Base-by-base conservation (phyloP, 2,888 invertebrate genomes). In the Biston stratarius region DNA sequence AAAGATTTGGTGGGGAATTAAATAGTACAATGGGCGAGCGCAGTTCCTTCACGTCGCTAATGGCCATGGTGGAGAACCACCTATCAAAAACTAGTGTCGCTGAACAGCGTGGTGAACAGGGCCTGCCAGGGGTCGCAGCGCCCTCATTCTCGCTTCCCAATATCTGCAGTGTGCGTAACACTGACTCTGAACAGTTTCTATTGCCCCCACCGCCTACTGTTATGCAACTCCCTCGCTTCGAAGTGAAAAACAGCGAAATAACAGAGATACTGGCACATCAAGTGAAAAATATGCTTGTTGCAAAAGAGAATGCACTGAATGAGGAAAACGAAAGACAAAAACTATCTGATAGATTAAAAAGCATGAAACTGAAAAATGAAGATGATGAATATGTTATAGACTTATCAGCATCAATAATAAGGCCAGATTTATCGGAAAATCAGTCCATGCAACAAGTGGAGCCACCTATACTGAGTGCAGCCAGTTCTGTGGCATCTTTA, bases 231-330 rank as follows among this genome's bases (percentile, higher is more conserved):
- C 89, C 91, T 5, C 80, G 82, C 3, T 80, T 89, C 36, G 70
- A 72, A 40, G 69, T 79, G 6, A 81, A 79, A 33, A 78, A 82
- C 8, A 86, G 83, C 62, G 82, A 87, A 6, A 89, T 89, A 47
- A 80, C 78, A 24, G 80, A 76, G 57, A 79, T 89, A 12, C 78
- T 91, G 3, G 85, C 87, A 3, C 82, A 83, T 74, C 92, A 92
- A 76, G 77, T 92, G 5, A 83, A 85, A 0, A 92, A 92, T 65
- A 92, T 92, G 91, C 79, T 92, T 45, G 88, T 85, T 77, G 87
- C 90, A 1, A 89, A 87, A 77, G 89, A 91, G 70, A 79, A 81
- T 42, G 84, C 82, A 64, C 78, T 75, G 59, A 80, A 84, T 58
- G 77, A 87, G 70, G 84, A 86, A 47, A 82, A 86, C 45, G 83